A percentile compares a stretch with the other conserved stretches of the same genome.
Evolutionary conservation across 2,797 vertebrate species (phyloP).

Genomic region (Arremon aurantiirostris): DNA sequence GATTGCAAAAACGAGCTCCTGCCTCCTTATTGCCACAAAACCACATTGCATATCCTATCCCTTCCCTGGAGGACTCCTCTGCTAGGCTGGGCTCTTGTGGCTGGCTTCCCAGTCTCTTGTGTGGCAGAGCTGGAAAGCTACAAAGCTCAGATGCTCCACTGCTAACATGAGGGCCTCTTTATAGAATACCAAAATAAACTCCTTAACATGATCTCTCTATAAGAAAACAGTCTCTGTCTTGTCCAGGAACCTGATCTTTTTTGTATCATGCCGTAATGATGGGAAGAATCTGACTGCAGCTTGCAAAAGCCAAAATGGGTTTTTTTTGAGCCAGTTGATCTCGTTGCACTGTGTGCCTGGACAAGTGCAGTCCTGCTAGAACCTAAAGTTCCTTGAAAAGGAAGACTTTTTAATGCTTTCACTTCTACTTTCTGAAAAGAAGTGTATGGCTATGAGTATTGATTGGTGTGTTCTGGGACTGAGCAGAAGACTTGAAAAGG

Average conservation of each 20-base stretch:
- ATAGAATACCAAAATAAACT: slow-evolving; percentile 34
- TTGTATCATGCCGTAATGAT: background rate
- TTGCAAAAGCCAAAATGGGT: background rate
- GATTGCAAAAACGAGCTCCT: slow-evolving; percentile 36
- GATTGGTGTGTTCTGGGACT: background rate
- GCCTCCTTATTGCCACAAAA: slow-evolving; percentile 58
- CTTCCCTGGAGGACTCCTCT: slow-evolving; percentile 46
- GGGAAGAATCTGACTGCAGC: slow-evolving; percentile 11
- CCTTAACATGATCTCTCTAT: background rate
- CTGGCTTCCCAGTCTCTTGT: slow-evolving; percentile 19
- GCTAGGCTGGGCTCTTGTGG: slow-evolving; percentile 35
- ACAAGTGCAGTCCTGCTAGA: background rate
- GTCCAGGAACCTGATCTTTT: slow-evolving; percentile 1
- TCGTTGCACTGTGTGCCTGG: background rate
- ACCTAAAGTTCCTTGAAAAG: background rate
- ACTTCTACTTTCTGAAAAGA: background rate
- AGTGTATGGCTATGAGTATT: background rate
- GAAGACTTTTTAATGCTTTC: background rate
- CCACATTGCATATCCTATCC: background rate
- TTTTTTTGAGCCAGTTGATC: background rate
- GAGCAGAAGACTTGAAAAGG: background rate
- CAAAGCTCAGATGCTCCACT: background rate
- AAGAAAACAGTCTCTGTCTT: slow-evolving; percentile 3
- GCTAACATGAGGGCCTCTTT: background rate
- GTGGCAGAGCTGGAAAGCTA: slow-evolving; percentile 36